These are phyloP conservation scores for Rotaria sp. DNA, from an alignment of 2,888 invertebrate genomes.

Conservation along the genomic window DNA sequence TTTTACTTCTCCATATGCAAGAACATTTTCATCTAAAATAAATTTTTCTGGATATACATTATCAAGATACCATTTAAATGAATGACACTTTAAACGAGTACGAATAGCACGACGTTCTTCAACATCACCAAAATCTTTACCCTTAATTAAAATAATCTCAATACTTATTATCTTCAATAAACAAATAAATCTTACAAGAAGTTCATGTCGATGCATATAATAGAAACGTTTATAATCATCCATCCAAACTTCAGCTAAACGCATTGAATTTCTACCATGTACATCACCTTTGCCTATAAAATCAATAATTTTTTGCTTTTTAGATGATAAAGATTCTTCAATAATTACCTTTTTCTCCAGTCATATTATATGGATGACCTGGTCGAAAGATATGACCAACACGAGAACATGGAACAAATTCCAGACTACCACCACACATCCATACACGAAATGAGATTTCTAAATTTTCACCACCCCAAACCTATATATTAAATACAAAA, in stretches of 20 bases:
- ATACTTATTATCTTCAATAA: no score
- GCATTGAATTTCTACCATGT: constrained; percentile 88
- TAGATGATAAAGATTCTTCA: background rate
- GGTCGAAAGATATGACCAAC: constrained; percentile 88
- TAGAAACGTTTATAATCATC: constrained; percentile 87
- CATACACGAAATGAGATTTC: constrained; percentile 90
- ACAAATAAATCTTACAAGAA: constrained; percentile 53
- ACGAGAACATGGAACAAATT: constrained; percentile 85
- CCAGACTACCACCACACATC: constrained; percentile 80
- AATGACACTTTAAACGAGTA: constrained; percentile 73
- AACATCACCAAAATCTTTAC: constrained; percentile 68
- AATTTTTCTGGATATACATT: constrained; percentile 83
- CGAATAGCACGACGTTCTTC: constrained; percentile 71
- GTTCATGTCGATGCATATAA: constrained; percentile 74
- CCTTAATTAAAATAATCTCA: constrained; percentile 32
- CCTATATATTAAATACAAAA: constrained; percentile 34
- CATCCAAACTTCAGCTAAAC: constrained; percentile 94
- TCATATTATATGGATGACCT: constrained; percentile 86
- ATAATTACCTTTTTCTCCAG: constrained; percentile 58
- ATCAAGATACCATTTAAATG: constrained; percentile 82
- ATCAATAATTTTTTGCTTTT: background rate
- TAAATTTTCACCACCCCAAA: constrained; percentile 70
- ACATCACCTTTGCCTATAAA: constrained; percentile 63
- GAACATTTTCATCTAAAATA: constrained; percentile 73
- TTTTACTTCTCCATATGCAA: constrained; percentile 63